Conservation (phyloP, 2,888 invertebrate species). For the Acanthosepion lycidas region DNA sequence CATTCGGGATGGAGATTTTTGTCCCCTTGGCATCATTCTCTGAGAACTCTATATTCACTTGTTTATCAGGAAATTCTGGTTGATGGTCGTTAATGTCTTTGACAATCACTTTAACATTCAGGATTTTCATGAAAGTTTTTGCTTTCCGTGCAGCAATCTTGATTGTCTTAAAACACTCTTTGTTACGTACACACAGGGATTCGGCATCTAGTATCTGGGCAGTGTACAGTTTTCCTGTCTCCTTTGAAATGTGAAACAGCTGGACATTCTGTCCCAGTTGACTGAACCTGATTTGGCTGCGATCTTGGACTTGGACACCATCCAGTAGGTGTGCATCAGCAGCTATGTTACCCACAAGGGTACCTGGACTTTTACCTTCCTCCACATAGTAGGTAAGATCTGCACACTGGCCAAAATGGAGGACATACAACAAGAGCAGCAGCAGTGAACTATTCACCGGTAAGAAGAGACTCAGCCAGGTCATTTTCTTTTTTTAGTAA, state of each 20-base stretch:
- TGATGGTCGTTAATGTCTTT: not conserved
- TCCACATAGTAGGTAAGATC: constrained; percentile 6
- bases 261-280: not conserved
- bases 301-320: not conserved
- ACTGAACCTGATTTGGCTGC: not conserved
- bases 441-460: not conserved
- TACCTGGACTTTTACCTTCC: constrained; percentile 10
- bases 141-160: not conserved
- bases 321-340: not conserved
- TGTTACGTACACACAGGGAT: not conserved
- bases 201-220: not conserved
- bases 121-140: not conserved
- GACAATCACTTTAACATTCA: not conserved
- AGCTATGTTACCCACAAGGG: not conserved
- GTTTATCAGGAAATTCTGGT: not conserved
- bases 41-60: not conserved
- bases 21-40: not conserved
- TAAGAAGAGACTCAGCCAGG: not conserved
- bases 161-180: not conserved
- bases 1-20: not conserved
- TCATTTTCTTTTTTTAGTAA: not conserved
- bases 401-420: not conserved
- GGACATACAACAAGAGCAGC: not conserved
- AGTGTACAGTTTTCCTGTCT: not conserved
- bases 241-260: not conserved